These are phyloP conservation scores for Lepus timidus DNA, from an alignment of 2,113 vertebrate genomes.

Conservation along the genomic window DNA sequence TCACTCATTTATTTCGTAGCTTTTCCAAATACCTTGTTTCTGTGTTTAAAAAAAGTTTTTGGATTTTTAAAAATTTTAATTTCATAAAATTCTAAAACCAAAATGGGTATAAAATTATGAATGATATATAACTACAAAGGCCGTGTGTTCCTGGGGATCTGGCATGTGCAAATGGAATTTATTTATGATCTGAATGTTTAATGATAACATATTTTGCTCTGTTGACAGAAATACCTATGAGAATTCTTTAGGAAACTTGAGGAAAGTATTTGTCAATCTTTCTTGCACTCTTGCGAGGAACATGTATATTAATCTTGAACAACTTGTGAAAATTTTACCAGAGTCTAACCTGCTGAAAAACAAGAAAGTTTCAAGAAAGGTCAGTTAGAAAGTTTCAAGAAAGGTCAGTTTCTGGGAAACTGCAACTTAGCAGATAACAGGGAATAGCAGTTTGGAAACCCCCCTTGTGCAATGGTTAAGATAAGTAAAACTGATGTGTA, in stretches of 20 bases:
- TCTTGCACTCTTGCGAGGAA: too few relatives aligned
- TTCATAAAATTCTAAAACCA: slow-evolving; percentile 8
- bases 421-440: too few relatives aligned
- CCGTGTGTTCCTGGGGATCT: background rate
- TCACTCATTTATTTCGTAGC: background rate
- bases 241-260: background rate
- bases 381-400: too few relatives aligned
- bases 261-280: background rate
- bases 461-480: too few relatives aligned
- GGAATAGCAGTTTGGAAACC: too few relatives aligned
- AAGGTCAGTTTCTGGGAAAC: too few relatives aligned
- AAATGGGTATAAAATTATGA: slow-evolving; percentile 50
- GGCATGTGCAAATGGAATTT: background rate
- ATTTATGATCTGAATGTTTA: background rate
- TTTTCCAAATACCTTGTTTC: slow-evolving; percentile 13
- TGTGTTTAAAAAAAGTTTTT: background rate
- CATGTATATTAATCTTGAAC: too few relatives aligned
- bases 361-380: too few relatives aligned
- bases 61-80: background rate
- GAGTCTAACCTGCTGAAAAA: too few relatives aligned
- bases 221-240: background rate
- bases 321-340: too few relatives aligned
- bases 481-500: too few relatives aligned
- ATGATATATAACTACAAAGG: background rate
- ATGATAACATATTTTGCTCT: background rate